Conservation (phyloP, 23 tunicate genomes). For the Clavelina lepadiformis region DNA sequence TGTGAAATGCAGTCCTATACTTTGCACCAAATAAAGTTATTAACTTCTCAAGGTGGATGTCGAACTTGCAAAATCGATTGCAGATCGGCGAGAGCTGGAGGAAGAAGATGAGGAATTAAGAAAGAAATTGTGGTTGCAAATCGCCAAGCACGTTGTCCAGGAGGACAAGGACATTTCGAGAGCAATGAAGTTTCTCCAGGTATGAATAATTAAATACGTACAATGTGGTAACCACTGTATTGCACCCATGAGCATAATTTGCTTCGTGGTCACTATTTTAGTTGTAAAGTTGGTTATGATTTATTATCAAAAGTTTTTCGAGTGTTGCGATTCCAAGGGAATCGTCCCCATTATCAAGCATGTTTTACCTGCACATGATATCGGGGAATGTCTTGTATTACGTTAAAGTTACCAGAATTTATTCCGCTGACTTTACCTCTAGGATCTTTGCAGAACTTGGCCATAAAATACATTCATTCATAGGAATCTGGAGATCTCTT, state of each 20-base stretch:
- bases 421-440: background rate
- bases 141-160: slow-evolving; percentile 82
- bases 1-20: no score
- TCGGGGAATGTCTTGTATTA: no score
- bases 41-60: slow-evolving; percentile 56
- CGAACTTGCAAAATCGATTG: slow-evolving; percentile 74
- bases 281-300: background rate
- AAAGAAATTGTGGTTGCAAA: slow-evolving; percentile 82
- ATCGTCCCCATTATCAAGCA: no score
- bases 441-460: background rate
- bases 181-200: slow-evolving; percentile 83
- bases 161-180: slow-evolving; percentile 75
- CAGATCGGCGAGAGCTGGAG: slow-evolving; percentile 59
- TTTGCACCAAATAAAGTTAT: no score
- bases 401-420: no score
- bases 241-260: background rate
- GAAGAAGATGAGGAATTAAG: slow-evolving; percentile 72
- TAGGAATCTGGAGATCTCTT: slow-evolving; percentile 81
- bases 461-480: background rate
- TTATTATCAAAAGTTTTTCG: background rate
- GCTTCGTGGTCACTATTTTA: background rate
- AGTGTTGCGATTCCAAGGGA: background rate
- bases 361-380: no score
- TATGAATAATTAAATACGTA: background rate
- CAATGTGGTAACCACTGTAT: background rate